These are phyloP conservation scores for Anthoptus insignis DNA, from an alignment of 2,888 invertebrate genomes.

Conservation along the genomic window DNA sequence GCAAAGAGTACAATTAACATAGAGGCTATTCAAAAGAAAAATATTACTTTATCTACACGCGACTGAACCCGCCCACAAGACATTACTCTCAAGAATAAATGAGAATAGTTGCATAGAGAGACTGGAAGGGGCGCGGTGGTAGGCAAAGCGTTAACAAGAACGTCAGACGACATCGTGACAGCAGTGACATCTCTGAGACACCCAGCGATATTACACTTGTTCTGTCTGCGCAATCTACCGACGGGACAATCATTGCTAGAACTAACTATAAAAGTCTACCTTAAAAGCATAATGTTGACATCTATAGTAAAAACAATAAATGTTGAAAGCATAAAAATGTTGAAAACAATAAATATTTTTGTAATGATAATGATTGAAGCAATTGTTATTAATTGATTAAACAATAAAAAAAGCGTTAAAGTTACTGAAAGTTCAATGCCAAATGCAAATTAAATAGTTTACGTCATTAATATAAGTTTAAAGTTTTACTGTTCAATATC, in stretches of 20 bases:
- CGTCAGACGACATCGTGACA: conserved; percentile 76
- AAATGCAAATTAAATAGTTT: no score
- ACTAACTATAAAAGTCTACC: conserved; percentile 39
- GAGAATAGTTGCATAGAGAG: conserved; percentile 56
- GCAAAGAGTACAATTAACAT: neutral
- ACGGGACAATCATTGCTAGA: conserved; percentile 44
- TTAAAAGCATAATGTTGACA: no score
- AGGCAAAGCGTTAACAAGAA: conserved; percentile 77
- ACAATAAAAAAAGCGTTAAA: no score
- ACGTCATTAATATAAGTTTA: no score
- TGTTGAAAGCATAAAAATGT: no score
- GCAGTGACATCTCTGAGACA: conserved; percentile 68
- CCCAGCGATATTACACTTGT: conserved; percentile 82
- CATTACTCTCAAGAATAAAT: conserved; percentile 47
- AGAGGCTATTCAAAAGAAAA: conserved; percentile 5
- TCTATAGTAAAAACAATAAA: no score
- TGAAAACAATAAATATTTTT: no score
- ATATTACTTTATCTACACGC: conserved; percentile 19
- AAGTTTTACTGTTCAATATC: no score
- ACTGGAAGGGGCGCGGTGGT: conserved; percentile 55
- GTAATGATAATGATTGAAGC: no score
- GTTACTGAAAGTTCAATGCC: no score
- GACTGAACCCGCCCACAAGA: conserved; percentile 22
- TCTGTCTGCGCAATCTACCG: conserved; percentile 59
- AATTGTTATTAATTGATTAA: no score